Evolutionary conservation across 2,888 invertebrate genomes (phyloP).

Genomic region (Ischnus inquisitorius): DNA sequence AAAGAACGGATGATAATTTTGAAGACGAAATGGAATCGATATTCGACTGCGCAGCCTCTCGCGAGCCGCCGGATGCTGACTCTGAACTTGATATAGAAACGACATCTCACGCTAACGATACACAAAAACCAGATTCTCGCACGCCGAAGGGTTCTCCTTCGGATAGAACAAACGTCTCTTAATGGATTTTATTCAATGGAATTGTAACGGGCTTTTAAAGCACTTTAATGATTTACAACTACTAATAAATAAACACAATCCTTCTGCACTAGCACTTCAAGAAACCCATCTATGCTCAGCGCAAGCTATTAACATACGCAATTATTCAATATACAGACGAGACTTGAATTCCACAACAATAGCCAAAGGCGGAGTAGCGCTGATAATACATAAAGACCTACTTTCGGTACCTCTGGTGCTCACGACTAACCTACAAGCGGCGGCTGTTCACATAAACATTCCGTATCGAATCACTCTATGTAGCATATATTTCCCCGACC

Average conservation of each 20-base stretch:
- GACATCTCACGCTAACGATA: too few relatives aligned
- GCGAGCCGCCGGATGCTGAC: background rate
- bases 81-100: background rate
- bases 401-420: background rate
- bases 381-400: background rate
- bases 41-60: too few relatives aligned
- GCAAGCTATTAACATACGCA: background rate
- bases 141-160: too few relatives aligned
- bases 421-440: background rate
- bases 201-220: background rate
- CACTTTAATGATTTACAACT: background rate
- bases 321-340: background rate
- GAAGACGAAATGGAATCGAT: too few relatives aligned
- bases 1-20: too few relatives aligned
- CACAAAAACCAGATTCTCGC: too few relatives aligned
- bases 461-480: background rate
- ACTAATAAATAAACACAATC: background rate
- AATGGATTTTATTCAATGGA: background rate
- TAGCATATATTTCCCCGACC: background rate
- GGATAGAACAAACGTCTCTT: too few relatives aligned
- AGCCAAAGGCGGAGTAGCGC: background rate
- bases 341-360: background rate
- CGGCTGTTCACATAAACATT: background rate
- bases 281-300: background rate
- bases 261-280: background rate